Evolutionary conservation across 2,797 vertebrate genomes (phyloP).

Genomic region (Acanthis flammea): DNA sequence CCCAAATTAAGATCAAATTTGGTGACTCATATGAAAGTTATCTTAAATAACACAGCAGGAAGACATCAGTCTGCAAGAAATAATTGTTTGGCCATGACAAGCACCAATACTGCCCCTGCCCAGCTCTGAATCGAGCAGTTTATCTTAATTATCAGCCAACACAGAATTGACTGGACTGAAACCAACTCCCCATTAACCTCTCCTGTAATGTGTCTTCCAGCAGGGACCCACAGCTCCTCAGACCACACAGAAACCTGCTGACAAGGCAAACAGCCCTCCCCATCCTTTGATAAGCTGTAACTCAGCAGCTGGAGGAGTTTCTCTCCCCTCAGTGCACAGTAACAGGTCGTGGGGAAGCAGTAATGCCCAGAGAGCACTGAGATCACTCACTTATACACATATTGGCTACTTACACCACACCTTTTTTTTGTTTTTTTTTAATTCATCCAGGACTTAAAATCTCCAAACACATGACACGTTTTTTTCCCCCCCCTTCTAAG

Average conservation of each 20-base stretch:
- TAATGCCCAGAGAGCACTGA: neutral
- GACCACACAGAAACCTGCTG: neutral
- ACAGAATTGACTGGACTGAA: slow-evolving; percentile 25
- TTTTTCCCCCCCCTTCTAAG: neutral
- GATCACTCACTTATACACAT: neutral
- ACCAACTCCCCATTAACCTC: slow-evolving; percentile 58
- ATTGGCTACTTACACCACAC: neutral
- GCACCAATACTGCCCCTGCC: neutral
- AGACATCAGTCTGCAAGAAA: slow-evolving; percentile 46
- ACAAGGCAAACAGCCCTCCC: neutral
- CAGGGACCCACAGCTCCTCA: neutral
- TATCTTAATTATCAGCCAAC: slow-evolving; percentile 63
- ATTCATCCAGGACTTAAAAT: neutral
- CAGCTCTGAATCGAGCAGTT: slow-evolving; percentile 53
- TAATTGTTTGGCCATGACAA: slow-evolving; percentile 52
- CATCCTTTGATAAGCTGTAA: slow-evolving; percentile 22
- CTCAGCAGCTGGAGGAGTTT: slow-evolving; percentile 55
- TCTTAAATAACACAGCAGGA: neutral
- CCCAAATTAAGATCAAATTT: neutral
- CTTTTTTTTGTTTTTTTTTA: fast-evolving
- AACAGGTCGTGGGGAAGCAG: neutral
- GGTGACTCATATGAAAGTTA: neutral
- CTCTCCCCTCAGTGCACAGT: neutral
- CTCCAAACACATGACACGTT: neutral
- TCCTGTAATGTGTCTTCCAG: slow-evolving; percentile 1